Evolutionary conservation across 2,113 vertebrate genomes (phyloP), one percentile per base, ranked within the genome.

Genomic region (Rhodinocichla rosea): DNA sequence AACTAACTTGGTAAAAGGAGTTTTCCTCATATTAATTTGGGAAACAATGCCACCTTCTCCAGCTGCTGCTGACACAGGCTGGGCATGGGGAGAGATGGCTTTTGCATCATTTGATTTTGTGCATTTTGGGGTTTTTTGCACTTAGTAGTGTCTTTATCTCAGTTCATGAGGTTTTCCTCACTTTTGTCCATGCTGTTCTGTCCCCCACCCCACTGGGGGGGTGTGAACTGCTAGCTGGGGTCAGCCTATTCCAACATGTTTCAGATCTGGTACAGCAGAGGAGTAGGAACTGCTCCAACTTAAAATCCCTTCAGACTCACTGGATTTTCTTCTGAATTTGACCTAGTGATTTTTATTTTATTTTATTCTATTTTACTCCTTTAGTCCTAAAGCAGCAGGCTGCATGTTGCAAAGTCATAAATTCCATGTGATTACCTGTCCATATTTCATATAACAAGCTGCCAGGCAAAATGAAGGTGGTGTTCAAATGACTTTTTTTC

Each of bases 1-100:
- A 74, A 32, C 2, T 33, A 37, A 53, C 26, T 37, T 39, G 20
- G 7, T 13, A 37, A 30, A 68, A 65, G 18, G 3, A 8, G 1
- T 20, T 57, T 87, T 69, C 47, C 39, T 65, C 30, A 3, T 13
- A 6, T 44, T 69, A 44, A 8, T 12, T 7, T 7, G 20, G 39
- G 18, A 45, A 63, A 44, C 3, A 37, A 5, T 23, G 19, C 8
- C 6, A 17, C 30, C 6, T 47, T n/a, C 39, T 57, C n/a, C 30
- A 37, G 37, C 28, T 79, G 13, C 9, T 53, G 20, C 27, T 75
- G 62, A 8, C 33, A 44, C 0, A 0, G 3, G n/a, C 21, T 42
- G 15, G 37, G 27, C 64, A 49, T 3, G 15, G 24, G 3, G 8
- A 87, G 16, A 5, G 27, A 19, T 6, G 42, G 39, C 35, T 86